A percentile compares a stretch with the other conserved stretches of the same genome.
These are phyloP conservation scores for Lottia gigantea DNA, from an alignment of 2,888 invertebrate genomes.

Conservation along the genomic window DNA sequence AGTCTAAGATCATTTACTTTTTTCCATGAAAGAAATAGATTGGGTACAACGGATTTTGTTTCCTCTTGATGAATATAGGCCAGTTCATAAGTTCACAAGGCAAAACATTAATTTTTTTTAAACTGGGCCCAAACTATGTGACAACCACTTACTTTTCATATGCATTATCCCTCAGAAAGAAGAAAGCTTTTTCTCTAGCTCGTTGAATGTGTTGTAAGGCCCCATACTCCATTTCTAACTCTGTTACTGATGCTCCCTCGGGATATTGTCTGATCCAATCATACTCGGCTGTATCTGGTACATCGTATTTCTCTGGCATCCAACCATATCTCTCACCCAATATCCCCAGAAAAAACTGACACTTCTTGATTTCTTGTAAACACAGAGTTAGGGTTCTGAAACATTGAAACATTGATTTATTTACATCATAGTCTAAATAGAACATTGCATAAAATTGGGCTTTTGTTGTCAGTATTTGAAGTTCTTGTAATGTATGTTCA, in stretches of 20 bases:
- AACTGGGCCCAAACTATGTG: neutral
- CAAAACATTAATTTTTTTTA: no score
- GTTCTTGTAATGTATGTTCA: no score
- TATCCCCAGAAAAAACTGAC: slow-evolving; percentile 69
- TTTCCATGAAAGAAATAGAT: no score
- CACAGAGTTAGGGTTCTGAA: slow-evolving; percentile 68
- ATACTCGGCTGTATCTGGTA: slow-evolving; percentile 61
- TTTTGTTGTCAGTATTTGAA: no score
- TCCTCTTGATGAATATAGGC: no score
- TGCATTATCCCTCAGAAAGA: slow-evolving; percentile 64
- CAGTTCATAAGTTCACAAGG: no score
- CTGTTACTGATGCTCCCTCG: slow-evolving; percentile 68
- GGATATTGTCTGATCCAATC: slow-evolving; percentile 66
- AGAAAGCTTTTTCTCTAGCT: slow-evolving; percentile 60
- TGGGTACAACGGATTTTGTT: no score
- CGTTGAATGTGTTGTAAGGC: slow-evolving; percentile 51
- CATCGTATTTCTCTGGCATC: slow-evolving; percentile 56
- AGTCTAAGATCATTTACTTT: no score
- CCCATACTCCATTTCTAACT: slow-evolving; percentile 67
- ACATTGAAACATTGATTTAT: no score
- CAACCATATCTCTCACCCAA: slow-evolving; percentile 69
- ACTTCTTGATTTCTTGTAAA: slow-evolving; percentile 65
- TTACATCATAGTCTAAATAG: no score
- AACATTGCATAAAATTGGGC: no score
- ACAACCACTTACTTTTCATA: slow-evolving; percentile 49